These are phyloP conservation scores for Platichthys flesus DNA, from an alignment of 2,113 vertebrate genomes.

Conservation along the genomic window DNA sequence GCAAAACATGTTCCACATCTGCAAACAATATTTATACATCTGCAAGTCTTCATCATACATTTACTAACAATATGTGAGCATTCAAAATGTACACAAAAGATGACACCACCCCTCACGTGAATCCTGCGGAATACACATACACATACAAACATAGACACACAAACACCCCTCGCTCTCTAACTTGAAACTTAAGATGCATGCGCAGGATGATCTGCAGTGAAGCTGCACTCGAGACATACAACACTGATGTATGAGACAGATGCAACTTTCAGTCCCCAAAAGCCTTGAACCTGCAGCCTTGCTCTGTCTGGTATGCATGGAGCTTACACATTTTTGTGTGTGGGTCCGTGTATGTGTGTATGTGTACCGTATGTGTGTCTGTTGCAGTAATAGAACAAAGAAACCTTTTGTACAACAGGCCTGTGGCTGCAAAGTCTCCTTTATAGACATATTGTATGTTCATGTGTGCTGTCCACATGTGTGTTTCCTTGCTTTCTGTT, in stretches of 20 bases:
- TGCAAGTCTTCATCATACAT: no score
- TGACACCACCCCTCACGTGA: no score
- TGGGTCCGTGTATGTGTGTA: constrained; percentile 11
- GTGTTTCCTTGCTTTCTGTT: constrained; percentile 43
- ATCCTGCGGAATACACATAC: background rate
- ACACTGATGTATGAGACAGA: constrained; percentile 36
- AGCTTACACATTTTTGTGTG: background rate
- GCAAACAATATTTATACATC: no score
- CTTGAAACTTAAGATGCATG: no score
- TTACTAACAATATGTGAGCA: no score
- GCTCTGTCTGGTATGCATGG: constrained; percentile 26
- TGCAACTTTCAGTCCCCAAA: constrained; percentile 24
- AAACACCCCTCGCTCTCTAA: background rate
- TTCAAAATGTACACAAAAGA: no score
- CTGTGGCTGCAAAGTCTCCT: constrained; percentile 50
- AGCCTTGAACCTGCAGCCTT: constrained; percentile 47
- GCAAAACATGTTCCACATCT: no score
- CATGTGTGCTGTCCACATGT: constrained; percentile 42
- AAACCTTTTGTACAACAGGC: constrained; percentile 54
- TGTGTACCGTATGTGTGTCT: constrained; percentile 12
- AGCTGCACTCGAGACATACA: constrained; percentile 25
- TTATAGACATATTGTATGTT: constrained; percentile 31
- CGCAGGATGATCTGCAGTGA: background rate
- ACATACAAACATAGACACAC: background rate
- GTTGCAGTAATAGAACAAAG: constrained; percentile 60